Conservation (phyloP, 2,797 vertebrate genomes). For the Leontopithecus rosalia region DNA sequence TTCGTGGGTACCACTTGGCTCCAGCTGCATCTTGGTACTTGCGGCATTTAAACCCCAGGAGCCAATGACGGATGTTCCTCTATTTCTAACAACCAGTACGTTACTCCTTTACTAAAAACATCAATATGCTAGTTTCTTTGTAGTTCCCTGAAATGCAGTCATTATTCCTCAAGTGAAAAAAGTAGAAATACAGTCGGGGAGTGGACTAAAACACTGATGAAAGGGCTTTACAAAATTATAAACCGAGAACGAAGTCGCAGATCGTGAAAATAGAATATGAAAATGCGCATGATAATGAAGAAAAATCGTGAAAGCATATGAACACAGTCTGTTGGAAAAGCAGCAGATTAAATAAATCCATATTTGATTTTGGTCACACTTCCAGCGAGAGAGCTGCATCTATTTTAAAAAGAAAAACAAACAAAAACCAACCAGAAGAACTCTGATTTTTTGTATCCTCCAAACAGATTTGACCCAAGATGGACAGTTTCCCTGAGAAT, state of each 20-base stretch:
- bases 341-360: slow-evolving; percentile 22
- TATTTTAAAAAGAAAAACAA: slow-evolving; percentile 1
- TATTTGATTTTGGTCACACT: slow-evolving; percentile 23
- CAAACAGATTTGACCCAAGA: slow-evolving; percentile 64
- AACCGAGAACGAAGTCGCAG: not conserved
- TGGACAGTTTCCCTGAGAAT: slow-evolving; percentile 71
- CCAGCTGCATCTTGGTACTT: not conserved
- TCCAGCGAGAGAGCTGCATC: not conserved
- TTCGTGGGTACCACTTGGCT: not conserved
- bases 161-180: slow-evolving; percentile 8
- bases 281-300: not conserved
- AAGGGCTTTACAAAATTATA: not conserved
- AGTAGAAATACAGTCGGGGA: not conserved
- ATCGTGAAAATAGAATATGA: not conserved
- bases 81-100: not conserved
- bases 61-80: not conserved
- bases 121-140: not conserved
- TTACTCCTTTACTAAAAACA: not conserved
- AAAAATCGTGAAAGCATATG: not conserved
- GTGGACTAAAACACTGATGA: not conserved
- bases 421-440: slow-evolving; percentile 7
- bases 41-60: not conserved
- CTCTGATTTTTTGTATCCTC: slow-evolving; percentile 56
- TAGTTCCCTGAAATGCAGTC: not conserved
- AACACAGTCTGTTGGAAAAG: slow-evolving; percentile 7